These are phyloP conservation scores for Entomyzon cyanotis DNA, from an alignment of 2,113 vertebrate genomes.

Conservation along the genomic window DNA sequence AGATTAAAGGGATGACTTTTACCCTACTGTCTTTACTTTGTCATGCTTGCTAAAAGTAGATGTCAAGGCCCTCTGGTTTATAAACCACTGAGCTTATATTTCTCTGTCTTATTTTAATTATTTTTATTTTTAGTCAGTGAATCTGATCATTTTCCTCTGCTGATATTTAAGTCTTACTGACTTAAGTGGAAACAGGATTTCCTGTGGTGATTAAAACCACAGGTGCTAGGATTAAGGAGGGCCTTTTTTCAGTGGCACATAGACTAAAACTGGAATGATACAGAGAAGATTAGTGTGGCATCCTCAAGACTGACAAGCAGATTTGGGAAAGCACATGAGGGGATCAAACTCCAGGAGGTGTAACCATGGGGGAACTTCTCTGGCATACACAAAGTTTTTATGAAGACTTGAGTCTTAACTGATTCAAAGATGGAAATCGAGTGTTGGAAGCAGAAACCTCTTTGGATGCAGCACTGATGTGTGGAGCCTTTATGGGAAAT, in stretches of 20 bases:
- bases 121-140: constrained; percentile 38
- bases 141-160: constrained; percentile 16
- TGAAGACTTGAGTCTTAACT: neutral
- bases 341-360: neutral
- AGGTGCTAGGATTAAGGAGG: constrained; percentile 58
- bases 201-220: constrained; percentile 60
- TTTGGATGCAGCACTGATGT: neutral
- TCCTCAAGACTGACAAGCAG: neutral
- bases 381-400: neutral
- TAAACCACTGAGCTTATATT: neutral
- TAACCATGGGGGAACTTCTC: neutral
- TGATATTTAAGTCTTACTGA: constrained; percentile 30
- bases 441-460: neutral
- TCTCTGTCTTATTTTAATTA: neutral
- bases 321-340: neutral
- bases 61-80: neutral
- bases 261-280: constrained; percentile 8
- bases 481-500: neutral
- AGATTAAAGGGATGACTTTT: constrained; percentile 53
- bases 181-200: constrained; percentile 57
- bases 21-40: constrained; percentile 21
- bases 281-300: constrained; percentile 43
- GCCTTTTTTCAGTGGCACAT: neutral
- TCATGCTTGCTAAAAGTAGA: constrained; percentile 15
- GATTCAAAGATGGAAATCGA: neutral